Percentiles rank a stretch among this genome's conserved stretches.
phyloP scores from a whole-genome alignment of 2,113 vertebrate genomes.

The Procapra przewalskii region DNA sequence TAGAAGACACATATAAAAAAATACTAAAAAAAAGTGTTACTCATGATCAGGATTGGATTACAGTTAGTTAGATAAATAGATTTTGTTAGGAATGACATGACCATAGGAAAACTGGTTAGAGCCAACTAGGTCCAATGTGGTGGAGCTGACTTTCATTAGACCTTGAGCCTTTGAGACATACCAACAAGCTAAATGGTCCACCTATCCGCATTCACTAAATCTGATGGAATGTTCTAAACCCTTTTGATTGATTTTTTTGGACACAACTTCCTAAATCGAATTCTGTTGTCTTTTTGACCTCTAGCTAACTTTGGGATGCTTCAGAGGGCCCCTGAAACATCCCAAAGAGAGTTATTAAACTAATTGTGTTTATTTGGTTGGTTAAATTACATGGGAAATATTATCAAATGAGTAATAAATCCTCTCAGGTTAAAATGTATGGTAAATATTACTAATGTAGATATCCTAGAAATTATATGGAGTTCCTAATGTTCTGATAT shows the following conservation, averaged over 20 bases:
- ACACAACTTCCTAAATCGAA: background rate
- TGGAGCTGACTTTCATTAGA: background rate
- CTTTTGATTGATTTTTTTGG: background rate
- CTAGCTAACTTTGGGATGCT: background rate
- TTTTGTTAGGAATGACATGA: background rate
- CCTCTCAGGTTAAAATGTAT: background rate
- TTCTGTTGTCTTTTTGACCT: background rate
- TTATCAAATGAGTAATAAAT: background rate
- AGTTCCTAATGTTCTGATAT: background rate
- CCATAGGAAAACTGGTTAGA: background rate
- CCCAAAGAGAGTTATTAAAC: background rate
- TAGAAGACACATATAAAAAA: no score
- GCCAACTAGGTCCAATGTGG: no score
- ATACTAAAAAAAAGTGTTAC: no score
- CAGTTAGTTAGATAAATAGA: background rate
- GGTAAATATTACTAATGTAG: background rate
- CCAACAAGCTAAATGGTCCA: background rate
- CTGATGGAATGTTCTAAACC: background rate
- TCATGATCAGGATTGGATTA: no score
- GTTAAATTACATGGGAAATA: background rate
- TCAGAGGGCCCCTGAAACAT: background rate
- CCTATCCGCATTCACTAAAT: background rate
- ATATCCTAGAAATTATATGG: background rate
- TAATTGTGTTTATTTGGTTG: background rate
- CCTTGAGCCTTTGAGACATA: background rate